Percentiles rank a stretch among this genome's conserved stretches.
These are phyloP conservation scores for Syngnathoides biaculeatus DNA, from an alignment of 2,113 vertebrate species.

Conservation along the genomic window DNA sequence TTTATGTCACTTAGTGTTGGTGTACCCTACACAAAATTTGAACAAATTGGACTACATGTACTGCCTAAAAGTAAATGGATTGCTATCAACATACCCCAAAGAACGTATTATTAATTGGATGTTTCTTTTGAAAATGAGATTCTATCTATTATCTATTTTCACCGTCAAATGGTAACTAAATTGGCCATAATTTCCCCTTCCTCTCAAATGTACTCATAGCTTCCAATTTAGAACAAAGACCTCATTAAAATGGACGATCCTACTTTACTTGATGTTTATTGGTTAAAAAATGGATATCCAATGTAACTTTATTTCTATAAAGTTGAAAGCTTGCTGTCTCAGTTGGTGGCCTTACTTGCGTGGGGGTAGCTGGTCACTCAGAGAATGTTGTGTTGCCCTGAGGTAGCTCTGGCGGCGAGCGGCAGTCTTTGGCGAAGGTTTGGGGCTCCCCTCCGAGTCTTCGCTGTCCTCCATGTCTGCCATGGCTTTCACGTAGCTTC, in stretches of 20 bases:
- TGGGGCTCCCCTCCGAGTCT: slow-evolving; percentile 92
- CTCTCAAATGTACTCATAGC: neutral
- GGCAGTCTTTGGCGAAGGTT: slow-evolving; percentile 92
- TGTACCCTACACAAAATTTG: neutral
- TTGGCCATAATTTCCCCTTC: neutral
- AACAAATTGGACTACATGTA: neutral
- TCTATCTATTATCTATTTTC: neutral
- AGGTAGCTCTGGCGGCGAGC: slow-evolving; percentile 98
- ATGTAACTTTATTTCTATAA: neutral
- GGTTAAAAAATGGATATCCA: neutral
- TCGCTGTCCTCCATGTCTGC: slow-evolving; percentile 94
- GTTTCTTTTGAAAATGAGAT: neutral
- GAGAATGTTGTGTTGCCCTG: slow-evolving; percentile 96
- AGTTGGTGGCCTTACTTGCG: slow-evolving; percentile 80
- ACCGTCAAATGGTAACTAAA: neutral
- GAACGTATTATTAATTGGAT: neutral
- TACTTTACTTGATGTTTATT: neutral
- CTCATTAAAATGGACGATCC: neutral
- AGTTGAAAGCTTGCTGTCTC: neutral
- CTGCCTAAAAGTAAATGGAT: neutral
- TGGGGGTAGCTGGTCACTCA: slow-evolving; percentile 93
- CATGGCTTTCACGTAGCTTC: slow-evolving; percentile 99
- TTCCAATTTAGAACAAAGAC: neutral
- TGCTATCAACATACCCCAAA: neutral
- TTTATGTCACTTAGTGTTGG: slow-evolving; percentile 4